Conservation (phyloP, 2,797 vertebrate genomes). For the Xerus rutilus region DNA sequence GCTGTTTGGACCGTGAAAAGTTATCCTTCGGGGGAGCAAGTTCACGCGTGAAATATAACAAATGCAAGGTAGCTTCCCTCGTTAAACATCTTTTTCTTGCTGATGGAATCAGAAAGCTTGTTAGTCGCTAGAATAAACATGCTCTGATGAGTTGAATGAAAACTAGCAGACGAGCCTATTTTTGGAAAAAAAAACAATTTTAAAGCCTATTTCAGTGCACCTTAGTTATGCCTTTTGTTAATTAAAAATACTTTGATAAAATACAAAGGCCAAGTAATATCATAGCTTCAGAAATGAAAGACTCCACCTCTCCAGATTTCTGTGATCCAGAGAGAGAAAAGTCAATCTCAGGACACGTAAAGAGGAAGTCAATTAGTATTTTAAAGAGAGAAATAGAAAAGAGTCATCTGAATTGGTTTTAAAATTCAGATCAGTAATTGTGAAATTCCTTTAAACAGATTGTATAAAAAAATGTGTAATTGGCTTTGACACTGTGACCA, state of each 20-base stretch:
- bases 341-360: not conserved
- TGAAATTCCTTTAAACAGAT: conserved; percentile 27
- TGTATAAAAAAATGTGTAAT: not conserved
- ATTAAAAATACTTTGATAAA: conserved; percentile 59
- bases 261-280: conserved; percentile 37
- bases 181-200: not conserved
- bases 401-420: conserved; percentile 32
- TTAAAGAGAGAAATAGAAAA: conserved; percentile 36
- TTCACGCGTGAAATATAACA: not conserved
- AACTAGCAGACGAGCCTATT: conserved; percentile 61
- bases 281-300: conserved; percentile 5
- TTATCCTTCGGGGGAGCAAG: not conserved
- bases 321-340: not conserved
- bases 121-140: conserved; percentile 50
- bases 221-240: conserved; percentile 45
- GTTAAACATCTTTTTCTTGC: not conserved
- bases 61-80: not conserved
- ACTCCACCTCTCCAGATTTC: not conserved
- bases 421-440: conserved; percentile 45
- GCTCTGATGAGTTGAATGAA: conserved; percentile 58
- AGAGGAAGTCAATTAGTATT: conserved; percentile 17
- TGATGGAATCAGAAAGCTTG: conserved; percentile 71
- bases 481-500: conserved; percentile 30
- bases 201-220: conserved; percentile 18
- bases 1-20: conserved; percentile 11